phyloP scores from a whole-genome alignment of 2,797 vertebrate species.

The Tinamus major region DNA sequence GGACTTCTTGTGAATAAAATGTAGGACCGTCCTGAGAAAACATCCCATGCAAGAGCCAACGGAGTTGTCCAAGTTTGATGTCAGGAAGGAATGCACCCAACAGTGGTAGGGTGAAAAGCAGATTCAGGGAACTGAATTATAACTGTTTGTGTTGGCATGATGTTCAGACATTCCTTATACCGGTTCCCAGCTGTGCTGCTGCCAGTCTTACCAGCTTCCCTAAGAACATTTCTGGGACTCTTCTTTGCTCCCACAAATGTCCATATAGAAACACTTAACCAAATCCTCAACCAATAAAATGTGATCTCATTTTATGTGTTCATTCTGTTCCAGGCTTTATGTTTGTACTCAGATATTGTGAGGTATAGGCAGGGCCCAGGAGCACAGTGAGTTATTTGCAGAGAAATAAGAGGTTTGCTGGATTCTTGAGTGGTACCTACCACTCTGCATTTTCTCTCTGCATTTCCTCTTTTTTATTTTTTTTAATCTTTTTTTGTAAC shows the following conservation, averaged over 20 bases:
- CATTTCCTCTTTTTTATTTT: not conserved
- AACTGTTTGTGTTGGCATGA: conserved; percentile 4
- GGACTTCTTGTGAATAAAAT: conserved; percentile 11
- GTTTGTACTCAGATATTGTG: not conserved
- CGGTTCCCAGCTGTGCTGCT: not conserved
- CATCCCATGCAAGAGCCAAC: not conserved
- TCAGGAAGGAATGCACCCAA: conserved; percentile 33
- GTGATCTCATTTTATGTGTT: not conserved
- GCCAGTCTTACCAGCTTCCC: not conserved
- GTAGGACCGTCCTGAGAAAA: not conserved
- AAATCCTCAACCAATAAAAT: not conserved
- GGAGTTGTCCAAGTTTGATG: conserved; percentile 23
- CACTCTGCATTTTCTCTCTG: not conserved
- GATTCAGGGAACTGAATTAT: not conserved
- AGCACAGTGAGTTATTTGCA: not conserved
- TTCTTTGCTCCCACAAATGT: not conserved
- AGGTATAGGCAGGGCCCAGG: not conserved
- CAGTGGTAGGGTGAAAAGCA: not conserved
- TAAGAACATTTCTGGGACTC: not conserved
- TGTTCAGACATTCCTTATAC: conserved; percentile 34
- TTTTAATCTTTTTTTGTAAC: not conserved
- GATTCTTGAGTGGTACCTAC: not conserved
- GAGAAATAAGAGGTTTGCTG: not conserved
- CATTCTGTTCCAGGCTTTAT: not conserved
- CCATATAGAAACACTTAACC: not conserved